These are phyloP conservation scores for Blennius ocellaris DNA, from an alignment of 2,113 vertebrate genomes.

Conservation along the genomic window DNA sequence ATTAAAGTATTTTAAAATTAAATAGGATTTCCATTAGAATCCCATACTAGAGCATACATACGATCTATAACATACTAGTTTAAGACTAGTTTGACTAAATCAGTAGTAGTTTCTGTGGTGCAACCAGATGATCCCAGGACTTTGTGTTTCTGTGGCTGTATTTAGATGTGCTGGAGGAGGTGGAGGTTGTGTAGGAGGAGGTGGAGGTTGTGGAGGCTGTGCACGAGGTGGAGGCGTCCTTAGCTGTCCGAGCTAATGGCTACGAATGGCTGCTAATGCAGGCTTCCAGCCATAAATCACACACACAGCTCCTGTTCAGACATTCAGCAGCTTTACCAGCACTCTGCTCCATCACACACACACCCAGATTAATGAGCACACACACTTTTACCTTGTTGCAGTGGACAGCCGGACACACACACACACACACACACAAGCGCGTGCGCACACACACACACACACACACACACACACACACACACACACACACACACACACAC, in stretches of 20 bases:
- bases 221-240: conserved; percentile 71
- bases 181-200: conserved; percentile 17
- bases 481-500: conserved; percentile 36
- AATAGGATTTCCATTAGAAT: no score
- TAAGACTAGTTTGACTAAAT: no score
- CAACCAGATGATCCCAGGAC: no score
- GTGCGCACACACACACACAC: neutral
- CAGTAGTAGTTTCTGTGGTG: no score
- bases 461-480: conserved; percentile 47
- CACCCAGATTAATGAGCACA: conserved; percentile 81
- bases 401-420: conserved; percentile 59
- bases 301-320: conserved; percentile 69
- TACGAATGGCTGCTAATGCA: conserved; percentile 75
- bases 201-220: no score
- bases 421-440: conserved; percentile 24
- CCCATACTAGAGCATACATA: no score
- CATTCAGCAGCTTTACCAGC: conserved; percentile 78
- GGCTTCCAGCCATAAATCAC: conserved; percentile 80
- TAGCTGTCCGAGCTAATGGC: conserved; percentile 80
- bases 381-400: conserved; percentile 75
- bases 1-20: no score
- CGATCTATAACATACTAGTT: no score
- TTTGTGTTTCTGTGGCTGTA: conserved; percentile 18
- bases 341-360: conserved; percentile 65
- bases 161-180: conserved; percentile 27